A percentile compares a stretch with the other conserved stretches of the same genome.
phyloP scores from a whole-genome alignment of 2,888 invertebrate genomes.

The Antheraea assamensis region DNA sequence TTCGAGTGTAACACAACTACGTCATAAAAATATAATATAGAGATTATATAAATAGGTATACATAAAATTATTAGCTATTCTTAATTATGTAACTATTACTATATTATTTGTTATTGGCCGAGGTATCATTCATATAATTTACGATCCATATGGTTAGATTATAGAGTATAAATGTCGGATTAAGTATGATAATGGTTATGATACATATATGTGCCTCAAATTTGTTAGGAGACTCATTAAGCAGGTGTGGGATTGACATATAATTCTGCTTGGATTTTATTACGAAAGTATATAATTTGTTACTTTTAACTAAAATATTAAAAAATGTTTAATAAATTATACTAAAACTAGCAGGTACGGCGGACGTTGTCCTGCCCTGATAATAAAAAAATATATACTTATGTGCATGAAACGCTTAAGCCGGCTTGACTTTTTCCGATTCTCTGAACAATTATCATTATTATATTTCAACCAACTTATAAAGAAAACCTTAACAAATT shows the following conservation, averaged over 20 bases:
- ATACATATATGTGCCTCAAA: not conserved
- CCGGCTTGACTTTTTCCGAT: too few relatives aligned
- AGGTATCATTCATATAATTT: constrained; percentile 4
- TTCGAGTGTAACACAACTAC: not conserved
- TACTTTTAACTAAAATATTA: not conserved
- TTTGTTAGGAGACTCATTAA: not conserved
- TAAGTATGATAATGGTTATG: not conserved
- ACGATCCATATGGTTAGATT: constrained; percentile 9
- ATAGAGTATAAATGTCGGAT: constrained; percentile 9
- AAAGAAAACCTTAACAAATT: too few relatives aligned
- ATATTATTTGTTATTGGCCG: not conserved
- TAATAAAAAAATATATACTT: too few relatives aligned
- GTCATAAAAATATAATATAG: not conserved
- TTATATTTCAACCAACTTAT: too few relatives aligned
- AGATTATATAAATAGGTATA: not conserved
- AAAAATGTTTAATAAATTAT: too few relatives aligned
- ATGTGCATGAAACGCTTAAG: too few relatives aligned
- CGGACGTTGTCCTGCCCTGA: too few relatives aligned
- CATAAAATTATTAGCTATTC: not conserved
- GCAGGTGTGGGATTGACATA: not conserved
- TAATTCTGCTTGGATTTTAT: not conserved
- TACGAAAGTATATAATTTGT: not conserved
- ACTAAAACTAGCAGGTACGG: too few relatives aligned
- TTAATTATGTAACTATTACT: constrained; percentile 6
- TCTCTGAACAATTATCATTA: too few relatives aligned